These are phyloP conservation scores for Silurus aristotelis DNA, from an alignment of 2,797 vertebrate species.

Conservation along the genomic window DNA sequence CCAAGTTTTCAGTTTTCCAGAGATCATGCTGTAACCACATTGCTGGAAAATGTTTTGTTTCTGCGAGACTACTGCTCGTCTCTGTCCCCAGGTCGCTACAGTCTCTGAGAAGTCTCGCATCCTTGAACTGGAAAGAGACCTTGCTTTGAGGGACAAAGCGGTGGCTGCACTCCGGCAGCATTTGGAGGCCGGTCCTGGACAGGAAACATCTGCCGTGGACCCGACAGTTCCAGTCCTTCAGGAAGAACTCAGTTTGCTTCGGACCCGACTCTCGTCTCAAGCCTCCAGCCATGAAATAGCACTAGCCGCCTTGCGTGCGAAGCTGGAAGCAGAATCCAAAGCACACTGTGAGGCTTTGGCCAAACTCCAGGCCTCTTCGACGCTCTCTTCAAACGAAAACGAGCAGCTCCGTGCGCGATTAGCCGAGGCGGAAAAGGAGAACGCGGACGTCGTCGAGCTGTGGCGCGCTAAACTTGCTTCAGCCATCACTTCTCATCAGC, in stretches of 20 bases:
- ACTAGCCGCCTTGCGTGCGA: conserved; percentile 73
- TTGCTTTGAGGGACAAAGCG: conserved; percentile 82
- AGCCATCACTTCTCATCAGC: conserved; percentile 82
- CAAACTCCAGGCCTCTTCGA: conserved; percentile 75
- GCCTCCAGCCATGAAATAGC: conserved; percentile 77
- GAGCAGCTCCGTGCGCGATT: conserved; percentile 83
- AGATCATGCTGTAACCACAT: neutral
- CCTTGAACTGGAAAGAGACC: conserved; percentile 93
- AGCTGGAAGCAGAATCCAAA: conserved; percentile 77
- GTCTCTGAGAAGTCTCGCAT: conserved; percentile 97
- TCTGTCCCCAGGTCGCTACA: conserved; percentile 86
- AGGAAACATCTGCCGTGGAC: conserved; percentile 62
- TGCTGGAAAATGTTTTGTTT: neutral
- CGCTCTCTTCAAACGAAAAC: conserved; percentile 82
- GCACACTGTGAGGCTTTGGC: conserved; percentile 75
- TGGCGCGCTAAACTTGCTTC: conserved; percentile 89
- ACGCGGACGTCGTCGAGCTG: conserved; percentile 74
- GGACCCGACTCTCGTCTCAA: conserved; percentile 79
- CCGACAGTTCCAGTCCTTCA: conserved; percentile 79
- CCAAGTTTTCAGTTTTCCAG: neutral
- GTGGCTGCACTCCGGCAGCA: conserved; percentile 85
- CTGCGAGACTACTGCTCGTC: conserved; percentile 59
- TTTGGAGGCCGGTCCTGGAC: conserved; percentile 78
- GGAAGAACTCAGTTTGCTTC: conserved; percentile 85
- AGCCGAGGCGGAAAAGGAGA: conserved; percentile 85